Evolutionary conservation across 2,797 vertebrate genomes (phyloP), one percentile per base, ranked within the genome.

Genomic region (Cryptoblepharus egeriae): DNA sequence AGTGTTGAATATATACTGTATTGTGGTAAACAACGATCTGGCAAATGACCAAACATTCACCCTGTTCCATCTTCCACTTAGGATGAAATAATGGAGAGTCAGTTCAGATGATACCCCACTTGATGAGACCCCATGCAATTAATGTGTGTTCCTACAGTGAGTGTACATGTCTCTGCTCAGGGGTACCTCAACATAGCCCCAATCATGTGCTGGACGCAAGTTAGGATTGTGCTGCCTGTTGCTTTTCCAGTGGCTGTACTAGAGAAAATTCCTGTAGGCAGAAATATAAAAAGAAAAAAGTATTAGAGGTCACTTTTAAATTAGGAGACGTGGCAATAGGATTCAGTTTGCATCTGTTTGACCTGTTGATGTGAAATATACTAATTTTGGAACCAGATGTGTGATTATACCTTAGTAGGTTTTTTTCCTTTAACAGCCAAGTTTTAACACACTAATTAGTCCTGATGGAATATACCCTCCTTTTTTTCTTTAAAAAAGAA

Each of bases 391-490:
- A 80, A 91, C 85, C 90, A 94, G 90, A 93, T 93, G 93, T 94
- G 93, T 94, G 92, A 91, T 92, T 90, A 91, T 90, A 37, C 82
- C 72, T 91, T 94, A 92, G 91, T 93, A 92, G 87, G 60, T 90
- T 52, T 69, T 79, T 89, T 91, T 92, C 91, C 85, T 90, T 90
- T 84, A 89, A 90, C 69, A 79, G 63, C 85, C 77, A 30, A 93
- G 73, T 89, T 92, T 94, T 91, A 90, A 70, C 87, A 87, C 63
- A 60, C 75, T 88, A 86, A 94, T 93, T 92, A 94, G 91, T 88
- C 80, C 90, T 94, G 90, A 91, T 91, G 89, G 89, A 91, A 75
- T 45, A 90, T 83, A 90, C 26, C 63, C 1, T 12, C 0, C 18
- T 77, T 81, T 79, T 67, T 74, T 3, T 65, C 22, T 68, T 75